Evolutionary conservation across 2,797 vertebrate genomes (phyloP).

Genomic region (Arrhamphus sclerolepis): DNA sequence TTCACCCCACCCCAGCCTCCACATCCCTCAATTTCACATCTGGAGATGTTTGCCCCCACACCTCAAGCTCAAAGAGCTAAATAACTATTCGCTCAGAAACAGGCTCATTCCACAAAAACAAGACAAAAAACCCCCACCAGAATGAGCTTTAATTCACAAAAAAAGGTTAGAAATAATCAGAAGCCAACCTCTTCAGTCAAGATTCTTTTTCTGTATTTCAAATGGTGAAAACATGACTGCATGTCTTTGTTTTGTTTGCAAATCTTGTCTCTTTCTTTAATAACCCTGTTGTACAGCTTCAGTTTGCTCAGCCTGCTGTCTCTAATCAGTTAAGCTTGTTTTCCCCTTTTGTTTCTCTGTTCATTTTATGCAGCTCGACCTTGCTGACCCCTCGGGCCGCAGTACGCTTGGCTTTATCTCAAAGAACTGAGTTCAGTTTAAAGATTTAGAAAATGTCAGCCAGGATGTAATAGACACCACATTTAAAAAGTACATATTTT

Average conservation of each 20-base stretch:
- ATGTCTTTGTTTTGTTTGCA: constrained; percentile 1
- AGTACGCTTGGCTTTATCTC: constrained; percentile 20
- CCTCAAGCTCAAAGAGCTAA: constrained; percentile 59
- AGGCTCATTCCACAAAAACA: constrained; percentile 40
- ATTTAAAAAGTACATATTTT: not conserved
- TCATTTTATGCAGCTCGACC: constrained; percentile 27
- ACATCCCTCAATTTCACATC: constrained; percentile 68
- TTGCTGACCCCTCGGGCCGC: constrained; percentile 19
- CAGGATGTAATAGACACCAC: constrained; percentile 30
- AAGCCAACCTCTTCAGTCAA: not conserved
- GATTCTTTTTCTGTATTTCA: not conserved
- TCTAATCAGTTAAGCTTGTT: constrained; percentile 18
- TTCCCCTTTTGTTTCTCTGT: constrained; percentile 18
- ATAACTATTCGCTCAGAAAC: constrained; percentile 46
- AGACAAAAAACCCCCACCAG: too few relatives aligned
- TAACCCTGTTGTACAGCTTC: not conserved
- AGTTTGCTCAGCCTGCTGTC: constrained; percentile 7
- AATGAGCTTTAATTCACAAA: constrained; percentile 40
- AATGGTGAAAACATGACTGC: not conserved
- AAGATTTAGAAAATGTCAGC: constrained; percentile 22
- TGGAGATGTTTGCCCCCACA: constrained; percentile 71
- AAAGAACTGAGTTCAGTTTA: constrained; percentile 3
- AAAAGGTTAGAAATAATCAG: constrained; percentile 23
- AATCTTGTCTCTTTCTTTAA: constrained; percentile 1
- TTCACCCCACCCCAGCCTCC: constrained; percentile 43